These are phyloP conservation scores for Caretta caretta DNA, from an alignment of 2,113 vertebrate genomes.

Conservation along the genomic window DNA sequence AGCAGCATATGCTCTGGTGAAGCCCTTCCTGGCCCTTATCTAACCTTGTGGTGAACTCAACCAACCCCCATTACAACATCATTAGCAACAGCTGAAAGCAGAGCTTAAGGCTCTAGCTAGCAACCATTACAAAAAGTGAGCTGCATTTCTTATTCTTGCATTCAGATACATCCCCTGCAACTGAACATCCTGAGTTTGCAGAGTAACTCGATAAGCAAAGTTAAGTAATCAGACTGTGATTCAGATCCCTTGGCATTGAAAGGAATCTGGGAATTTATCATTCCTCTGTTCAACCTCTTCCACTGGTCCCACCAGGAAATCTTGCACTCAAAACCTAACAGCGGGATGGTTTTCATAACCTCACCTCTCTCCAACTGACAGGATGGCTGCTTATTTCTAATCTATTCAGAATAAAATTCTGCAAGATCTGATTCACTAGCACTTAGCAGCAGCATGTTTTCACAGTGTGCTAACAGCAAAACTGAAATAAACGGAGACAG, in stretches of 20 bases:
- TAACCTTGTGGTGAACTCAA: background rate
- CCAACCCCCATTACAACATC: background rate
- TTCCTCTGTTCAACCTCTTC: conserved; percentile 8
- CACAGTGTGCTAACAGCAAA: background rate
- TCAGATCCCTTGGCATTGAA: background rate
- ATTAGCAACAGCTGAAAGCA: background rate
- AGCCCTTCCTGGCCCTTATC: background rate
- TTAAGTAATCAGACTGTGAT: background rate
- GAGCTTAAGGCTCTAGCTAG: background rate
- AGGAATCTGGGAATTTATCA: accelerated
- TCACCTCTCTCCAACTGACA: background rate
- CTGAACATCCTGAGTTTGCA: accelerated
- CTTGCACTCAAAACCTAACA: background rate
- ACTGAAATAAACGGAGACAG: accelerated
- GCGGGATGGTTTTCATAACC: background rate
- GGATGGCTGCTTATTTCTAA: background rate
- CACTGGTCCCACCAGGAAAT: background rate
- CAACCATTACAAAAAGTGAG: background rate
- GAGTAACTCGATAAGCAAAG: background rate
- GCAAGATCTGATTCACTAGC: background rate
- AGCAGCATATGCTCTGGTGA: background rate
- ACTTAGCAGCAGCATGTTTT: background rate
- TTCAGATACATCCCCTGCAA: background rate
- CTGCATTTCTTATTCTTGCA: background rate
- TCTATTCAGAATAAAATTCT: background rate